Evolutionary conservation across 2,888 invertebrate species (phyloP).

Genomic region (Terebella lapidaria): DNA sequence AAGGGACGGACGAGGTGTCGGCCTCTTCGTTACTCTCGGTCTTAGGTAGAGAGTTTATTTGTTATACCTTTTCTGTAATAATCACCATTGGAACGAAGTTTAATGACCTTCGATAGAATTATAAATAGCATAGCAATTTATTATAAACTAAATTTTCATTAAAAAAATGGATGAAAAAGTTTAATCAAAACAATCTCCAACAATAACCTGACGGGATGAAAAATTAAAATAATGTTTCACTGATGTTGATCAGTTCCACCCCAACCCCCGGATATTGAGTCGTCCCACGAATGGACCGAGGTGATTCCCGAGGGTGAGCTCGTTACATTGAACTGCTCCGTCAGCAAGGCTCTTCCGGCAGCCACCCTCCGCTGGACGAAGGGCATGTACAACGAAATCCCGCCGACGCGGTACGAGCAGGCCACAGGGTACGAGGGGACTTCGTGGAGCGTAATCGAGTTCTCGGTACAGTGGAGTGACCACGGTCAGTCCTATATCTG

Average conservation of each 20-base stretch:
- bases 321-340: slow-evolving; percentile 4
- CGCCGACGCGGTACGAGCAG: not conserved
- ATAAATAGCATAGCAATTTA: too few relatives aligned
- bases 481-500: slow-evolving; percentile 2
- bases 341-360: not conserved
- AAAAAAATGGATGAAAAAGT: too few relatives aligned
- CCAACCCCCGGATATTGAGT: not conserved
- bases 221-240: too few relatives aligned
- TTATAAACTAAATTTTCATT: too few relatives aligned
- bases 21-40: not conserved
- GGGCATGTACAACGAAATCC: not conserved
- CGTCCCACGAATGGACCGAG: not conserved
- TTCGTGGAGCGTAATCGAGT: not conserved
- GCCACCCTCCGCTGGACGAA: slow-evolving; percentile 5
- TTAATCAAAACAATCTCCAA: too few relatives aligned
- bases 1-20: not conserved
- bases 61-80: too few relatives aligned
- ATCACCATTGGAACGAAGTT: too few relatives aligned
- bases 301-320: not conserved
- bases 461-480: not conserved
- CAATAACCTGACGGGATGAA: too few relatives aligned
- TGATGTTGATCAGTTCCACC: not conserved
- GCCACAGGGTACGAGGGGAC: not conserved
- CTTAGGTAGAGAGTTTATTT: not conserved
- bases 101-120: too few relatives aligned